Evolutionary conservation across 2,888 invertebrate genomes (phyloP).

Genomic region (Hyposoter dolosus): DNA sequence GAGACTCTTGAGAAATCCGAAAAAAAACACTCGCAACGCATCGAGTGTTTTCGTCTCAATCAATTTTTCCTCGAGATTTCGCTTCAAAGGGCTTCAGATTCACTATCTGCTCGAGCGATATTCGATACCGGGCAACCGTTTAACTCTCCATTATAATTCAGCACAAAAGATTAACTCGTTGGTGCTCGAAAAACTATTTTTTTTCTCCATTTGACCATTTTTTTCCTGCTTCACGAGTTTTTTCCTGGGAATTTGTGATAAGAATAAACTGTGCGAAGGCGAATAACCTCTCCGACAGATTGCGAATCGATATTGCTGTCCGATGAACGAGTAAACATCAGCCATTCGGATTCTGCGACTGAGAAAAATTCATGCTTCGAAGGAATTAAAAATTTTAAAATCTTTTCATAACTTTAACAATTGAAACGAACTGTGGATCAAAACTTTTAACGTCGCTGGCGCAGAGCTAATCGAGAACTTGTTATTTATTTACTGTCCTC

Average conservation of each 20-base stretch:
- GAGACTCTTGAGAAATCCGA: neutral
- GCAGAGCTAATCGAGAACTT: neutral
- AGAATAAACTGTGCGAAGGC: neutral
- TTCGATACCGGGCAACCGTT: neutral
- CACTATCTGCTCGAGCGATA: neutral
- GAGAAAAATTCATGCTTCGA: neutral
- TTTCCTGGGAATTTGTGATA: neutral
- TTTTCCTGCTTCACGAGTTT: neutral
- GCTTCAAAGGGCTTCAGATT: neutral
- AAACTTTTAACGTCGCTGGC: neutral
- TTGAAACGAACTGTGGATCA: neutral
- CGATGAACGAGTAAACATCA: neutral
- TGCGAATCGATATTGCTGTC: neutral
- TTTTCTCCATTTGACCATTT: neutral
- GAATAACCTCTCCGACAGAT: neutral
- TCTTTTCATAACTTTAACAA: neutral
- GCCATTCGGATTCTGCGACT: neutral
- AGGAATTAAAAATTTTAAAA: neutral
- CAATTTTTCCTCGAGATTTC: neutral
- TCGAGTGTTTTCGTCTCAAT: neutral
- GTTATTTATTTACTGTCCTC: neutral
- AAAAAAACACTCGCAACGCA: neutral
- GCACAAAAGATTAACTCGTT: slow-evolving; percentile 8
- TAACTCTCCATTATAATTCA: neutral
- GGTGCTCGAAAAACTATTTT: slow-evolving; percentile 1